A percentile compares a stretch with the other conserved stretches of the same genome.
These are phyloP conservation scores for Polyommatus iphigenia DNA, from an alignment of 2,888 invertebrate species.

Conservation along the genomic window DNA sequence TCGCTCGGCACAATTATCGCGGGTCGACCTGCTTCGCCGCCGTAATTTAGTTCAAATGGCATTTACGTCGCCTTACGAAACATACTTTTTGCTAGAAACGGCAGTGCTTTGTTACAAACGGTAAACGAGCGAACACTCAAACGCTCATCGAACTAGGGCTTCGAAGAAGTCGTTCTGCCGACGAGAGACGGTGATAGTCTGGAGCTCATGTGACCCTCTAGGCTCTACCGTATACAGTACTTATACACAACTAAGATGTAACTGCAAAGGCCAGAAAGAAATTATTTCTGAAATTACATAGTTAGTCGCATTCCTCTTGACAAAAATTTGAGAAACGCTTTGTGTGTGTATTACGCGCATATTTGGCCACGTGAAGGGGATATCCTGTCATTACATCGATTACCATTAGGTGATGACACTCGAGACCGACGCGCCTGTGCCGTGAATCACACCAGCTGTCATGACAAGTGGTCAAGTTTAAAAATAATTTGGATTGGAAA, in stretches of 20 bases:
- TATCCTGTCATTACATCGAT: background rate
- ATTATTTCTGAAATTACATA: background rate
- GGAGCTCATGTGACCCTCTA: too few species aligned
- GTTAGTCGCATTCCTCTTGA: background rate
- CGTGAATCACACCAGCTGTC: background rate
- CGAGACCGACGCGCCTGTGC: background rate
- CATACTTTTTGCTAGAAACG: constrained; percentile 11
- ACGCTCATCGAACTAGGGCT: background rate
- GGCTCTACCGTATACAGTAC: too few species aligned
- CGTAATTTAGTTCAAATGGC: constrained; percentile 23
- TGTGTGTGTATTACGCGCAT: background rate
- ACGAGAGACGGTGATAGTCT: too few species aligned
- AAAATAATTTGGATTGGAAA: background rate
- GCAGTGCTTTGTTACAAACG: background rate
- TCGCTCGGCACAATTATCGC: constrained; percentile 13
- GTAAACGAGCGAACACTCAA: background rate
- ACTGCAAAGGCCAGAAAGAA: background rate
- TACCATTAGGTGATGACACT: background rate
- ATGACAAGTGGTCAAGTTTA: background rate
- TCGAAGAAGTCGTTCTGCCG: too few species aligned
- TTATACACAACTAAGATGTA: too few species aligned
- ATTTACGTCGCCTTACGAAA: constrained; percentile 29
- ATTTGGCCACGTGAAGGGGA: background rate
- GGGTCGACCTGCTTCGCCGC: constrained; percentile 23
- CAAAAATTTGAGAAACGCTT: background rate